These are phyloP conservation scores for Patella vulgata DNA, from an alignment of 1,140 invertebrate genomes.

Conservation along the genomic window DNA sequence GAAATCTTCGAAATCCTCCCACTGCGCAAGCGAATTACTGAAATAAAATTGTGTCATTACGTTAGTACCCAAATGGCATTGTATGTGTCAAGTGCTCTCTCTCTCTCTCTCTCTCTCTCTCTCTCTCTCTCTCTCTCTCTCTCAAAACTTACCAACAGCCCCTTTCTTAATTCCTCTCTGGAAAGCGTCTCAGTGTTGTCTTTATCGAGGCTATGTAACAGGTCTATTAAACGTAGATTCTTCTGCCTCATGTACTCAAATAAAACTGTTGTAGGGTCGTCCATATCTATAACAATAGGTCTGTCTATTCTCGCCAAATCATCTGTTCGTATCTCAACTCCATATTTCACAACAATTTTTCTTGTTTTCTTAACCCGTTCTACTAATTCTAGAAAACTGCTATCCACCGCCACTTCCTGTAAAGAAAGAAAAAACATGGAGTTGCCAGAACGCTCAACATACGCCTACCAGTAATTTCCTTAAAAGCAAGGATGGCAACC, in stretches of 20 bases:
- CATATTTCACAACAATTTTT: slow-evolving; percentile 37
- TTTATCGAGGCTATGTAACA: slow-evolving; percentile 50
- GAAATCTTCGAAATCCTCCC: too few relatives aligned
- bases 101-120: too few relatives aligned
- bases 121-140: not conserved
- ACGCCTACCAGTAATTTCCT: too few relatives aligned
- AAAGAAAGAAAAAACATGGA: slow-evolving; percentile 16
- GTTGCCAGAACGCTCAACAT: too few relatives aligned
- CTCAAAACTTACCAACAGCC: slow-evolving; percentile 44
- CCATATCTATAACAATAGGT: slow-evolving; percentile 44
- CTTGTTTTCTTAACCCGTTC: slow-evolving; percentile 35
- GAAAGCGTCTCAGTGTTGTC: slow-evolving; percentile 50
- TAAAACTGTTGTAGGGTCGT: slow-evolving; percentile 49
- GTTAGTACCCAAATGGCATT: too few relatives aligned
- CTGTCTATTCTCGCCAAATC: slow-evolving; percentile 34
- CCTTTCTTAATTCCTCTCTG: slow-evolving; percentile 48
- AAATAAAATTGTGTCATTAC: too few relatives aligned
- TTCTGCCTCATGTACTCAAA: slow-evolving; percentile 55
- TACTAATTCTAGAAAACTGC: slow-evolving; percentile 41
- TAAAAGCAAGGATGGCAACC: not conserved
- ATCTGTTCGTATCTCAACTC: slow-evolving; percentile 46
- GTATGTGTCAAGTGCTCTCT: too few relatives aligned
- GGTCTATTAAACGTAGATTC: slow-evolving; percentile 51
- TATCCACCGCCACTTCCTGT: slow-evolving; percentile 51
- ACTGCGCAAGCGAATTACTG: too few relatives aligned